Percentiles rank a stretch among this genome's conserved stretches.
Conservation (phyloP, 1,140 invertebrate genomes). For the Ceratitis capitata region DNA sequence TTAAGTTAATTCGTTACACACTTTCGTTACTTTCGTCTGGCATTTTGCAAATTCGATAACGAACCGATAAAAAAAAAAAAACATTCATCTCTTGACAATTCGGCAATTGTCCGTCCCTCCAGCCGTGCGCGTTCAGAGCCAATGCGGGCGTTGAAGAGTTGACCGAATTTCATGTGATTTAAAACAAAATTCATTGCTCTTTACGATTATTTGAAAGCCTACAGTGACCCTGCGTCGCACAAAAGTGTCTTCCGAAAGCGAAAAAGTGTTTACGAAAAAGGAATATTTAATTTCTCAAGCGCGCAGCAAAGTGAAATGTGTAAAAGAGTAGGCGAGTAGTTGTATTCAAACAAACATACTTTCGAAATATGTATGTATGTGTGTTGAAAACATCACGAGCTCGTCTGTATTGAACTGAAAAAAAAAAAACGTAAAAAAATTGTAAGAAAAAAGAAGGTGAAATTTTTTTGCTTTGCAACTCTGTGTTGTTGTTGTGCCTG, state of each 20-base stretch:
- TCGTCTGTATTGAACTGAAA: neutral
- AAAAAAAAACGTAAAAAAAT: neutral
- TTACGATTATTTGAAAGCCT: neutral
- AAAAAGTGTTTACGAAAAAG: neutral
- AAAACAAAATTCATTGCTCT: neutral
- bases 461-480: slow-evolving; percentile 6
- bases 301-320: neutral
- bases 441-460: neutral
- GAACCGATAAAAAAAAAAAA: too few relatives aligned
- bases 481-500: neutral
- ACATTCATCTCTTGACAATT: neutral
- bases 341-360: too few relatives aligned
- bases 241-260: neutral
- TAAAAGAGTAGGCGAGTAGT: too few relatives aligned
- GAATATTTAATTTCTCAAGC: neutral
- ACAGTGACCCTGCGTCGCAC: neutral
- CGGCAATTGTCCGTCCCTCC: slow-evolving; percentile 20
- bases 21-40: slow-evolving; percentile 3
- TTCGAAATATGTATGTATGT: too few relatives aligned
- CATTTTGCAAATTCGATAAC: neutral
- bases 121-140: too few relatives aligned
- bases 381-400: too few relatives aligned
- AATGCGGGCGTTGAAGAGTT: slow-evolving; percentile 13
- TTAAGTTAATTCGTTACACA: neutral
- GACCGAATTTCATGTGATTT: neutral